Percentiles rank a stretch among this genome's conserved stretches.
Conservation (phyloP, 2,797 vertebrate species). For the Alcedo quadribrachys region DNA sequence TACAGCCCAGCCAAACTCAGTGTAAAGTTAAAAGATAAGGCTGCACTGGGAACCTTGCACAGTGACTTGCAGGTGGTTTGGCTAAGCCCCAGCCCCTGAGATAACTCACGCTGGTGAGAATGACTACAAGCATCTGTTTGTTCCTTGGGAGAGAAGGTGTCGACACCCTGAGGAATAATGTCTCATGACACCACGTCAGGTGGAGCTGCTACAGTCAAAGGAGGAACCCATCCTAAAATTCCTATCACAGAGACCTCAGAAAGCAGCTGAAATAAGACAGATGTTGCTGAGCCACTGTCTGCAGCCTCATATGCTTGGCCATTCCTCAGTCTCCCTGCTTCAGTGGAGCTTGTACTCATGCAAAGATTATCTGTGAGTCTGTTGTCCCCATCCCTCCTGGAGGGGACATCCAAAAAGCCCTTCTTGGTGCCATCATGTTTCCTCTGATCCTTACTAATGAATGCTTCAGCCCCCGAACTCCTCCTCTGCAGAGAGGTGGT, state of each 20-base stretch:
- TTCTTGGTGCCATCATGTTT: background rate
- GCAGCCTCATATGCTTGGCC: background rate
- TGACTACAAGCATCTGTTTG: background rate
- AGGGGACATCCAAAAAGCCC: background rate
- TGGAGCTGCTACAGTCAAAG: background rate
- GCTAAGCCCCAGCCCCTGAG: background rate
- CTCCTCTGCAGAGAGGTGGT: background rate
- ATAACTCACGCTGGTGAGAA: rapidly evolving
- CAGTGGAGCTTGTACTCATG: background rate
- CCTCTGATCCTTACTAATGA: background rate
- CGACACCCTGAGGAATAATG: background rate
- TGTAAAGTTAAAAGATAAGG: background rate
- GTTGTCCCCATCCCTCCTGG: background rate
- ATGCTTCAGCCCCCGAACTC: background rate
- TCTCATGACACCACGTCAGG: background rate
- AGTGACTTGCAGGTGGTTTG: background rate
- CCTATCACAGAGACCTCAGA: background rate
- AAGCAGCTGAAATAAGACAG: background rate
- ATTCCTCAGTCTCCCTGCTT: background rate
- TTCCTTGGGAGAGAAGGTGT: background rate
- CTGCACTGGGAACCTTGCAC: background rate
- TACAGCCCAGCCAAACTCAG: background rate
- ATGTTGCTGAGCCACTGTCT: background rate
- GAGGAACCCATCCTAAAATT: background rate
- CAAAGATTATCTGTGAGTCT: background rate